phyloP scores from a whole-genome alignment of 2,113 vertebrate genomes.

The mouse (Mus musculus) region GRCm39 chr5:97107001-97107500 shows the following conservation, averaged over 20 bases:
- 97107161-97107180: not conserved
- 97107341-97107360: not conserved
- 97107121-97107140: not conserved
- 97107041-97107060: not conserved
- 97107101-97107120: not conserved
- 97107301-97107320: not conserved
- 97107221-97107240: not conserved
- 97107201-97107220: conserved; percentile 3
- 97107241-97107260: not conserved
- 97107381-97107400: not conserved
- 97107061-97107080: not conserved
- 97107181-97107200: not conserved
- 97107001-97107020: not conserved
- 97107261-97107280: not conserved
- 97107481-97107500: too few relatives aligned
- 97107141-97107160: not conserved
- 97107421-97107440: not conserved
- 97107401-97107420: not conserved
- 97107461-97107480: too few relatives aligned
- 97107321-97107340: too few relatives aligned
- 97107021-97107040: not conserved
- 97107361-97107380: too few relatives aligned
- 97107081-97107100: not conserved
- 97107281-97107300: not conserved
- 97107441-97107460: not conserved